Conservation (phyloP, 2,888 invertebrate genomes). For the Lasioglossum figueresi region DNA sequence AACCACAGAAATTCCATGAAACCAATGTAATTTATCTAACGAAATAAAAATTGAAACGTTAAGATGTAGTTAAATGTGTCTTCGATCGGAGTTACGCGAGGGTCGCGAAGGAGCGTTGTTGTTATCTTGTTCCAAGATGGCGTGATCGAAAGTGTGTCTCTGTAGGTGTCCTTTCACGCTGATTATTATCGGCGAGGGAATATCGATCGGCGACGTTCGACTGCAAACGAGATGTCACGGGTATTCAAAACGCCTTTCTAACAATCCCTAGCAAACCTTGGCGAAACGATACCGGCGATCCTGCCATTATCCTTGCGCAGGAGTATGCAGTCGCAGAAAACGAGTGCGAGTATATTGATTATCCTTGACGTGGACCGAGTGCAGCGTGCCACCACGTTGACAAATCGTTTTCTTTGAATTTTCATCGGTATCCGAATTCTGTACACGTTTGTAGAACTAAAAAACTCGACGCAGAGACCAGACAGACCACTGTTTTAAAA, state of each 20-base stretch:
- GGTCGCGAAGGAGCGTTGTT: neutral
- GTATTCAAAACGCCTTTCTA: slow-evolving; percentile 30
- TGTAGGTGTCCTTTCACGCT: neutral
- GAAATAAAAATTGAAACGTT: neutral
- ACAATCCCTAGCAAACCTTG: slow-evolving; percentile 25
- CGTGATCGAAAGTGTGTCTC: neutral
- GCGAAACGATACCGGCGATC: slow-evolving; percentile 16
- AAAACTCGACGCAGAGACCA: no score
- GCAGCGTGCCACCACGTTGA: neutral
- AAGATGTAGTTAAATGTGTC: neutral
- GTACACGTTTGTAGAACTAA: no score
- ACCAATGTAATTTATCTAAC: neutral
- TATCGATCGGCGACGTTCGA: neutral
- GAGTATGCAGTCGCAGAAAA: slow-evolving; percentile 41
- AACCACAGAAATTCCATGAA: neutral
- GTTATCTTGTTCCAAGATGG: neutral
- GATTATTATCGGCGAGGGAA: neutral
- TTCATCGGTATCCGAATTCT: no score
- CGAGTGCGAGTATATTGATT: slow-evolving; percentile 59
- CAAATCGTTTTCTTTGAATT: no score
- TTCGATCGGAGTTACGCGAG: neutral
- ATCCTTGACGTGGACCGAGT: slow-evolving; percentile 27
- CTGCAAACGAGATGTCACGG: neutral
- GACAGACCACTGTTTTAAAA: no score
- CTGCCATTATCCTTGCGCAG: slow-evolving; percentile 57